phyloP scores from a whole-genome alignment of 2,113 vertebrate species.

The Antigone vipio region DNA sequence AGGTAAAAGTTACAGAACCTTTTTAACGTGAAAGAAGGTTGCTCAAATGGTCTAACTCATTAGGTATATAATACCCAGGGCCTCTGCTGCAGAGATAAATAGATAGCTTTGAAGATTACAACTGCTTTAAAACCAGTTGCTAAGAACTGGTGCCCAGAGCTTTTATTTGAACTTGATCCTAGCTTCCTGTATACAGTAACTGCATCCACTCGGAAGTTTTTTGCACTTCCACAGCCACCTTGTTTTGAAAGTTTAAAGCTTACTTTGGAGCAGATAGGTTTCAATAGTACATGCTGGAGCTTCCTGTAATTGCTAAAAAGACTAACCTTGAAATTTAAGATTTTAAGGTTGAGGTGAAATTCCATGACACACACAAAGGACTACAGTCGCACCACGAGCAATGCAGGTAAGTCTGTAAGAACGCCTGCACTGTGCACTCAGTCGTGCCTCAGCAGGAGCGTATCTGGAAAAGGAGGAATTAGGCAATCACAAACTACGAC shows the following conservation, averaged over 20 bases:
- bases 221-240: conserved; percentile 50
- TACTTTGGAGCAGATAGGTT: conserved; percentile 42
- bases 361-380: conserved; percentile 36
- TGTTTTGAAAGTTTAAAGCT: conserved; percentile 45
- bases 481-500: neutral
- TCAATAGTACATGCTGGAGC: neutral
- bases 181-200: conserved; percentile 63
- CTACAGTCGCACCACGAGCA: neutral
- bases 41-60: conserved; percentile 32
- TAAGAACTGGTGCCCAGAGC: conserved; percentile 38
- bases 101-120: conserved; percentile 66
- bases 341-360: conserved; percentile 30
- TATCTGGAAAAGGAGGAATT: neutral
- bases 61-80: conserved; percentile 57
- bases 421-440: neutral
- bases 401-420: neutral
- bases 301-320: conserved; percentile 54
- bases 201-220: conserved; percentile 31
- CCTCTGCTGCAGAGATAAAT: conserved; percentile 39
- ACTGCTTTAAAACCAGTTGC: conserved; percentile 51
- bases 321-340: conserved; percentile 58
- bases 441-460: neutral
- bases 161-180: conserved; percentile 69
- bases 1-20: conserved; percentile 22
- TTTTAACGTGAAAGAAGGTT: conserved; percentile 30